Evolutionary conservation across 2,888 invertebrate genomes (phyloP), one percentile per base, ranked within the genome.

Genomic region (Chloromyia formosa): DNA sequence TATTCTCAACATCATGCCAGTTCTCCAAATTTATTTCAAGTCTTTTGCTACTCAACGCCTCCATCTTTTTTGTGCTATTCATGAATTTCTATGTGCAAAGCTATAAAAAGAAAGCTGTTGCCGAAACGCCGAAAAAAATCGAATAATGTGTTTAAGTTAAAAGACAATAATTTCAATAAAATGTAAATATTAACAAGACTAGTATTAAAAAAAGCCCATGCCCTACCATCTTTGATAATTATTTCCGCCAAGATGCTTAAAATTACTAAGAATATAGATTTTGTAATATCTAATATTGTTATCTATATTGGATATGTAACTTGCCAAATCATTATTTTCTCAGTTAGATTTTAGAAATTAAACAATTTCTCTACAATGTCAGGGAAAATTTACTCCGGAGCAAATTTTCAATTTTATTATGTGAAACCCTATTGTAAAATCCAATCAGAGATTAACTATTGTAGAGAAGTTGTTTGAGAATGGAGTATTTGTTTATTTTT

Each of bases 61-160:
- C 90, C 45, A 94, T 97, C 81, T 97, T 97, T 89, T 95, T 97
- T 85, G 89, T 89, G 16, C 90, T 97, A 75, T 97, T 97, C 88
- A 92, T 91, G 81, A 92, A 97, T 86, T 97, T 97, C 88, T 97
- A 97, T 87, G 88, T 92, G 79, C 92, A 92, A 83, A 92, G 94
- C 23, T 96, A 96, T 87, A 89, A 88, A 79, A 86, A 83, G 75
- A 82, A 83, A 62, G 69, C 71, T 49, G 49, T 64, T 23, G 42
- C 73, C 35, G 61, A 16, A 9, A 35, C 58, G 56, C 27, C 27
- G 27, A 76, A 76, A 61, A 76, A 76, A 76, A 54, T 76, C 35
- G 76, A 76, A 42, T 76, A 66, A 66, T 35, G 66, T 45, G 60
- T 69, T 69, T 69, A 69, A 69, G 68, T 69, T 53, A 69, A 69